These are phyloP conservation scores for Tupaia chinensis DNA, from an alignment of 2,113 vertebrate genomes.

Conservation along the genomic window DNA sequence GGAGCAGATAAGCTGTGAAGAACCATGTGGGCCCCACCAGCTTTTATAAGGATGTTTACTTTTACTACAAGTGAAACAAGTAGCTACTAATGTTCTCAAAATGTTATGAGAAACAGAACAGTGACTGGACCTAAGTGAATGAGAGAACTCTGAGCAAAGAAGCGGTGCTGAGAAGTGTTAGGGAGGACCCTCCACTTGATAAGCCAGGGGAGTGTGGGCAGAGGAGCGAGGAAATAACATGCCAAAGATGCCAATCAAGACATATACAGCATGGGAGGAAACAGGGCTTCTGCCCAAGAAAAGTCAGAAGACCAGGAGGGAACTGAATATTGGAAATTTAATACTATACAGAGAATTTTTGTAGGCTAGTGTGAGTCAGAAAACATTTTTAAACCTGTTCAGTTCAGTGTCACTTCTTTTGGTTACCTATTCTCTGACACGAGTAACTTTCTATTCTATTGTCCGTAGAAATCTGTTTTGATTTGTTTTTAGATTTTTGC, in stretches of 20 bases:
- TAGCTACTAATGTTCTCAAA: background rate
- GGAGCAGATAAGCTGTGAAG: background rate
- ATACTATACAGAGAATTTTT: background rate
- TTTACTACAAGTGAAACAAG: background rate
- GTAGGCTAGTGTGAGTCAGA: background rate
- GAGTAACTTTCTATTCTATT: background rate
- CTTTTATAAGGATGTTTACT: background rate
- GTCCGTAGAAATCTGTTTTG: background rate
- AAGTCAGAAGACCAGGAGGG: background rate
- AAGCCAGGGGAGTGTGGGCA: background rate
- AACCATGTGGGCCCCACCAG: background rate
- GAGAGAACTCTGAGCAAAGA: background rate
- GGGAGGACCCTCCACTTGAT: background rate
- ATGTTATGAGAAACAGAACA: background rate
- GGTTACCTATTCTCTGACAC: background rate
- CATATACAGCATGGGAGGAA: fast-evolving
- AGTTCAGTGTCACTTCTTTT: background rate
- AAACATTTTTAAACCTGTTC: background rate
- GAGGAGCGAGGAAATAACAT: background rate
- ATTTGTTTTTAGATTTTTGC: no score
- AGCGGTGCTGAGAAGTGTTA: background rate
- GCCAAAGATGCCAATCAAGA: fast-evolving
- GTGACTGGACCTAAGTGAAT: background rate
- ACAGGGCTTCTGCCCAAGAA: background rate
- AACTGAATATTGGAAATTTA: background rate